Conservation (phyloP, 2,797 vertebrate species). For the Anguilla obscura region DNA sequence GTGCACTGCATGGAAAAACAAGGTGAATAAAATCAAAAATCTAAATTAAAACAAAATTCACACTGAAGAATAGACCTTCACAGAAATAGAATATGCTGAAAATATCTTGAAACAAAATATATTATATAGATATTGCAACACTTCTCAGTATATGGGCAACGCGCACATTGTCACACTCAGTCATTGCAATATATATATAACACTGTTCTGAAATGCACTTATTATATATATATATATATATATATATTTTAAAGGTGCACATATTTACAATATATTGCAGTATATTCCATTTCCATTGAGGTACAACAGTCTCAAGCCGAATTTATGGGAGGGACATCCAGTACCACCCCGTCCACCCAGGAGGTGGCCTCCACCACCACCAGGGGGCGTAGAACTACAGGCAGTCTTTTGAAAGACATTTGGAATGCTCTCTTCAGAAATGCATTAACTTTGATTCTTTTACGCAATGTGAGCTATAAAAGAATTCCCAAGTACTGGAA, state of each 20-base stretch:
- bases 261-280: not conserved
- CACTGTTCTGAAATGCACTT: not conserved
- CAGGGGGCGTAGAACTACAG: not conserved
- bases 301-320: not conserved
- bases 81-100: not conserved
- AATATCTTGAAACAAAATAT: not conserved
- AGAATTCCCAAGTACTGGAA: not conserved
- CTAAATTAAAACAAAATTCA: not conserved
- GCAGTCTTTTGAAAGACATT: not conserved
- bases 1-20: not conserved
- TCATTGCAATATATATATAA: not conserved
- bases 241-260: not conserved
- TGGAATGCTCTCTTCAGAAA: not conserved
- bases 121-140: not conserved
- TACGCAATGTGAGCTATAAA: not conserved
- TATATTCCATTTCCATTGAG: not conserved
- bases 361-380: not conserved
- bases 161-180: not conserved
- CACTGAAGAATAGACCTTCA: not conserved
- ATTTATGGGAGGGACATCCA: not conserved
- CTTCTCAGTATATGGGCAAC: not conserved
- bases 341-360: not conserved
- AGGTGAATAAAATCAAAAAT: not conserved
- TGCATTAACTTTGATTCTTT: not conserved
- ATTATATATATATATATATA: not conserved